Evolutionary conservation across 2,113 vertebrate genomes (phyloP).

Genomic region (Diadophis punctatus): DNA sequence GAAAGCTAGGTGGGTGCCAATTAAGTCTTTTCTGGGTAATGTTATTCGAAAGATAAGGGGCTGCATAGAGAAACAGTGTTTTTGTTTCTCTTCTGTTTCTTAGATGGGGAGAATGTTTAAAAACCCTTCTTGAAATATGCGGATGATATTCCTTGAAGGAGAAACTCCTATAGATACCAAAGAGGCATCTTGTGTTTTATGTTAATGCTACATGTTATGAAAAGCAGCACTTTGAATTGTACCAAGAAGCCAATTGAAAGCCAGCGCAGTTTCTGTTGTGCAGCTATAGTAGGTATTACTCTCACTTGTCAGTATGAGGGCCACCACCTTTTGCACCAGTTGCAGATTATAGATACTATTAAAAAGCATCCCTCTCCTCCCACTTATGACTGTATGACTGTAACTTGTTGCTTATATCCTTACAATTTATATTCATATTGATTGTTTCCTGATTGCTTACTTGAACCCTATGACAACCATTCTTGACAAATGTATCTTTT

Average conservation of each 20-base stretch:
- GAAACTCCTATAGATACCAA: background rate
- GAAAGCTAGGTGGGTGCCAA: background rate
- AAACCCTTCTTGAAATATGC: background rate
- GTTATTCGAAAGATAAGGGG: background rate
- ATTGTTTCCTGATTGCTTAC: too few species aligned
- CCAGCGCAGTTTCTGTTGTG: background rate
- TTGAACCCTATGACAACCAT: too few species aligned
- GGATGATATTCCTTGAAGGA: background rate
- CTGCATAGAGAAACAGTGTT: background rate
- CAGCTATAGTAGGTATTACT: background rate
- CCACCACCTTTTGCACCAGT: background rate
- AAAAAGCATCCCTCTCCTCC: too few species aligned
- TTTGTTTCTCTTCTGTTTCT: background rate
- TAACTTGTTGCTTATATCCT: too few species aligned
- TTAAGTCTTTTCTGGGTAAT: background rate
- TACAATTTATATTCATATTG: too few species aligned
- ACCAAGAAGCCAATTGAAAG: background rate
- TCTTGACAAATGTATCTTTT: too few species aligned
- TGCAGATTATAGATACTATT: background rate
- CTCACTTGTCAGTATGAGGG: background rate
- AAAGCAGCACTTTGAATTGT: background rate
- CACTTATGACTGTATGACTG: too few species aligned
- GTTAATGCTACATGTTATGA: background rate
- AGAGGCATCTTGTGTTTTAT: background rate
- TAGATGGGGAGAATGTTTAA: background rate